phyloP scores from a whole-genome alignment of 2,797 vertebrate species.

The Tolypeutes matacus region DNA sequence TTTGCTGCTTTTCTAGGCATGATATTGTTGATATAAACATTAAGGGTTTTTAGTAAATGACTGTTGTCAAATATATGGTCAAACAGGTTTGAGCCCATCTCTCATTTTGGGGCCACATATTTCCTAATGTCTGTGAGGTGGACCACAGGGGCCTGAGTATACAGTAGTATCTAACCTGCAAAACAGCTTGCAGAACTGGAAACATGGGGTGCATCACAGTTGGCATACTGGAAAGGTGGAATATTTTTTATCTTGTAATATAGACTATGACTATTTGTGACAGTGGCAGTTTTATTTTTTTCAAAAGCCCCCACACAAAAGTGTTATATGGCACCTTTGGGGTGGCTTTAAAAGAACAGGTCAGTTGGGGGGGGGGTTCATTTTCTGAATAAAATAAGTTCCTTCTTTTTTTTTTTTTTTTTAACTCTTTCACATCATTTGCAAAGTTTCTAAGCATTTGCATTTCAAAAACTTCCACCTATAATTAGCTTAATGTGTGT shows the following conservation, averaged over 20 bases:
- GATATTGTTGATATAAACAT: conserved; percentile 10
- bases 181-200: neutral
- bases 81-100: neutral
- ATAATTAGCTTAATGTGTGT: conserved; percentile 7
- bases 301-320: neutral
- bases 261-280: neutral
- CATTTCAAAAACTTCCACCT: conserved; percentile 37
- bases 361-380: neutral
- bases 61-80: neutral
- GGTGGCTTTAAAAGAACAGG: neutral
- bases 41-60: neutral
- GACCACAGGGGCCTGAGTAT: neutral
- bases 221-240: neutral
- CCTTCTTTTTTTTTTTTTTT: neutral
- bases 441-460: conserved; percentile 32
- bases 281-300: neutral
- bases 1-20: neutral
- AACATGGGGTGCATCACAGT: neutral
- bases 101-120: neutral
- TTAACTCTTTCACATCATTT: conserved; percentile 24
- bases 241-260: neutral
- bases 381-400: neutral
- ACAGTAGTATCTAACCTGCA: neutral
- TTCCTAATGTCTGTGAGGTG: neutral
- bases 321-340: neutral